Evolutionary conservation across 2,797 vertebrate species (phyloP), one percentile per base, ranked within the genome.

Genomic region (Sebastes jordani): DNA sequence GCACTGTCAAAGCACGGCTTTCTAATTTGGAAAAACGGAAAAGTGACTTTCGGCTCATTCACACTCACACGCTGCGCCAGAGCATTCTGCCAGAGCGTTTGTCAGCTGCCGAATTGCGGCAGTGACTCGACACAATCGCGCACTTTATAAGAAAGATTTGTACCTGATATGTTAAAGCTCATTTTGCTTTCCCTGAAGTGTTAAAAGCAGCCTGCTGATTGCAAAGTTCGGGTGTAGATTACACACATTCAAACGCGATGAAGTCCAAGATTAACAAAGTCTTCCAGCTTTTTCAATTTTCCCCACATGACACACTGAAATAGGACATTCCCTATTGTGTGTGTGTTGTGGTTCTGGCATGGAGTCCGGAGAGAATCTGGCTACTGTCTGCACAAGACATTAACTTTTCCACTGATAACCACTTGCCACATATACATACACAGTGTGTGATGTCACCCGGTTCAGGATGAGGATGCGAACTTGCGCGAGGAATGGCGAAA

Each of bases 21-120:
- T 89, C 83, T 90, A 88, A 91, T 92, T 91, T 91, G 85, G 82
- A 84, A 85, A 90, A 92, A 91, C 74, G 80, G 79, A 82, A 90
- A 91, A 90, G 84, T 86, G 83, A 86, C 83, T 89, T 88, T 89
- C 58, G 52, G 75, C 84, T 82, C 90, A 68, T 85, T 86, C 85
- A 78, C 90, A 80, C 78, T 59, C 38, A 2, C 81, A 49, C 83
- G 68, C 66, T 36, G 10, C n/a, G 73, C 89, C 87, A 78, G 49
- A 75, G 77, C 55, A 70, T 84, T 81, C 89, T 84, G 73, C 89
- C 87, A 78, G 49, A 75, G 77, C 55, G 8, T 71, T 81, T 78
- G 85, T 88, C 88, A 81, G 83, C 84, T 71, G 84, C 56, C 42
- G 77, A 73, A 76, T 23, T 22, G 79, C 70, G 3, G 73, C 74